Evolutionary conservation across 2,113 vertebrate genomes (phyloP).

Genomic region (Ahaetulla prasina): DNA sequence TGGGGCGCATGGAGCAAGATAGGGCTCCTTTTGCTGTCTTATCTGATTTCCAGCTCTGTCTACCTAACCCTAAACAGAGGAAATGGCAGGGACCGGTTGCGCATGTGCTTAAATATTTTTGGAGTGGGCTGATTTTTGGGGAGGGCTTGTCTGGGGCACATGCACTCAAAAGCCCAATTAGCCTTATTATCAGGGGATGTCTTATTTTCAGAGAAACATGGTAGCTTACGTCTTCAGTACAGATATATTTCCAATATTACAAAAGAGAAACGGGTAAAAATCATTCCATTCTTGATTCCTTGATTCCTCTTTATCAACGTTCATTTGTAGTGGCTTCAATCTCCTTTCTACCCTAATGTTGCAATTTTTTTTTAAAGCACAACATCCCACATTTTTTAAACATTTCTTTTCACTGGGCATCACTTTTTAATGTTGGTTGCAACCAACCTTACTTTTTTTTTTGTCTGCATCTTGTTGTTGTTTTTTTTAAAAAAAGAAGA

Average conservation of each 20-base stretch:
- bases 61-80: too few relatives aligned
- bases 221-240: constrained; percentile 41
- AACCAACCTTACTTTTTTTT: not conserved
- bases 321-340: not conserved
- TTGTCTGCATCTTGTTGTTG: not conserved
- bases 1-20: too few relatives aligned
- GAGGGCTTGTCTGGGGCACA: too few relatives aligned
- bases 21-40: too few relatives aligned
- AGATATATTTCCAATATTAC: constrained; percentile 53
- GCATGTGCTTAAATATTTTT: too few relatives aligned
- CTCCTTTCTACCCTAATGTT: not conserved
- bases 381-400: not conserved
- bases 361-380: not conserved
- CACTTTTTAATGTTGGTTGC: not conserved
- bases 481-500: not conserved
- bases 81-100: too few relatives aligned
- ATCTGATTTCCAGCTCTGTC: too few relatives aligned
- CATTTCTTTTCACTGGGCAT: not conserved
- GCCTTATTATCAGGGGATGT: too few relatives aligned
- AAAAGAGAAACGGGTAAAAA: not conserved
- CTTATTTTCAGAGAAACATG: too few relatives aligned
- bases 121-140: too few relatives aligned
- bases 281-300: not conserved
- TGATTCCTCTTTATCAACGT: not conserved
- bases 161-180: too few relatives aligned